These are phyloP conservation scores for Hymenochirus boettgeri DNA, from an alignment of 2,113 vertebrate species.

Conservation along the genomic window DNA sequence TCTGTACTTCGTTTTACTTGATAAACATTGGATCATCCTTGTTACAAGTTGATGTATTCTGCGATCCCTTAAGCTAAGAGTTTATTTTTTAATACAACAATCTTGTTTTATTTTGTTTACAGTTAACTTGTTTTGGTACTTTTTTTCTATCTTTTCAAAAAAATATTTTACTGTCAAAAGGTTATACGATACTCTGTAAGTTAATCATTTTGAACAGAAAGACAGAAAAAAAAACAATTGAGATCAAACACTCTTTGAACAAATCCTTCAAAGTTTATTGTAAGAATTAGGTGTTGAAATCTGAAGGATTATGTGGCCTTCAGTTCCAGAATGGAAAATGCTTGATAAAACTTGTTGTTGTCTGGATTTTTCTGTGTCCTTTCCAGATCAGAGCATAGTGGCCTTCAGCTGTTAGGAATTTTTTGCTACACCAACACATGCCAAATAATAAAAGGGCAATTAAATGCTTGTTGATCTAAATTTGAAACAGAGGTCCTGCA, in stretches of 20 bases:
- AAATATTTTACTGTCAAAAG: not conserved
- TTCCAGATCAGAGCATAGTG: not conserved
- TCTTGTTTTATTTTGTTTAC: too few relatives aligned
- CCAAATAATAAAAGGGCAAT: too few relatives aligned
- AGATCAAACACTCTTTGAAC: slow-evolving; percentile 29
- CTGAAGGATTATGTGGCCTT: slow-evolving; percentile 37
- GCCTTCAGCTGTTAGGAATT: slow-evolving; percentile 5
- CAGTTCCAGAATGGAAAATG: slow-evolving; percentile 5
- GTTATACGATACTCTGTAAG: not conserved
- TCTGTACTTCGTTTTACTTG: too few relatives aligned
- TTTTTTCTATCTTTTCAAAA: not conserved
- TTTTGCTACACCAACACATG: not conserved
- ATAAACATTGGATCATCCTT: too few relatives aligned
- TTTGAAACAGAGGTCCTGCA: too few relatives aligned
- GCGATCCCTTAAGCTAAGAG: too few relatives aligned
- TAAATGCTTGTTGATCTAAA: too few relatives aligned
- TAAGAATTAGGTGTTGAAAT: slow-evolving; percentile 41
- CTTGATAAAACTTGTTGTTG: slow-evolving; percentile 11
- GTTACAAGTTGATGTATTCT: too few relatives aligned
- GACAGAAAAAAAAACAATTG: slow-evolving; percentile 15
- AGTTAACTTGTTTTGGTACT: not conserved
- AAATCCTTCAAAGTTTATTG: slow-evolving; percentile 35
- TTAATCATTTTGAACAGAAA: slow-evolving; percentile 11
- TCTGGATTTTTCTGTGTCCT: slow-evolving; percentile 1
- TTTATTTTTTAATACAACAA: too few relatives aligned